Percentiles rank a stretch among this genome's conserved stretches.
phyloP scores from a whole-genome alignment of 2,113 vertebrate genomes.

The Eurystomus gularis region DNA sequence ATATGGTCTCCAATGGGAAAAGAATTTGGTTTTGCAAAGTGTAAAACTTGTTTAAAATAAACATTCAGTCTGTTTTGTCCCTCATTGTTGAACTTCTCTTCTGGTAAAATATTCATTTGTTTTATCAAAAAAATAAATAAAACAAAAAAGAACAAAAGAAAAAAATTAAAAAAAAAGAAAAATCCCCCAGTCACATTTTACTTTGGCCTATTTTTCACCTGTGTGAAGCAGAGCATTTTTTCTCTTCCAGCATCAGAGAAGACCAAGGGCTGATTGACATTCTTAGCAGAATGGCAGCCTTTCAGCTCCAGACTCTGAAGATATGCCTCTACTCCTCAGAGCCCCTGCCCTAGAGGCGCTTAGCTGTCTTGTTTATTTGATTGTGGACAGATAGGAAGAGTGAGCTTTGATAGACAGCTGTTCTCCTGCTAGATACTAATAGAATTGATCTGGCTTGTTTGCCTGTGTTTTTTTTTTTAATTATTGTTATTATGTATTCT shows the following conservation, averaged over 20 bases:
- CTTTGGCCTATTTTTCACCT: background rate
- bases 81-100: background rate
- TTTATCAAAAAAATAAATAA: no score
- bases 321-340: background rate
- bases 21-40: background rate
- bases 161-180: background rate
- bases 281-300: background rate
- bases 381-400: slow-evolving; percentile 6
- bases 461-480: background rate
- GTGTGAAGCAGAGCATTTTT: background rate
- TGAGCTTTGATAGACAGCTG: slow-evolving; percentile 31
- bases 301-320: background rate
- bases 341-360: background rate
- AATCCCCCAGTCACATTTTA: background rate
- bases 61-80: background rate
- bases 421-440: background rate
- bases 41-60: background rate
- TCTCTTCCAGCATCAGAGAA: background rate
- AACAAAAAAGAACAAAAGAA: no score
- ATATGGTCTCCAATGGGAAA: background rate
- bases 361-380: slow-evolving; percentile 33
- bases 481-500: background rate
- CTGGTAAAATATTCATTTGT: background rate
- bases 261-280: background rate
- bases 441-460: background rate